A percentile compares a stretch with the other conserved stretches of the same genome.
Conservation (phyloP, 2,888 invertebrate species). For the Empis livida region DNA sequence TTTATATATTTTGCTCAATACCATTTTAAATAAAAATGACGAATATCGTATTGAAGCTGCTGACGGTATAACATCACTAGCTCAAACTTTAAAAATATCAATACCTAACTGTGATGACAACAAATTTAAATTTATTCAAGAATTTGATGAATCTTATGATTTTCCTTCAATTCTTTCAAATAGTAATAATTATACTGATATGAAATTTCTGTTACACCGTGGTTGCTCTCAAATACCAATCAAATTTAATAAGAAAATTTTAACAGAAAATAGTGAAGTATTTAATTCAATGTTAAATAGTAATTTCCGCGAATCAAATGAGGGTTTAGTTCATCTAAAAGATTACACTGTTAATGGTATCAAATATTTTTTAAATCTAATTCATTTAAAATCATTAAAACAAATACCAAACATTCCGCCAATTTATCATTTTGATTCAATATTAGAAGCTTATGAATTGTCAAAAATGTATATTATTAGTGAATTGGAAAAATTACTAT, state of each 20-base stretch:
- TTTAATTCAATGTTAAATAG: slow-evolving; percentile 35
- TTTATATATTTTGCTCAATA: slow-evolving; percentile 23
- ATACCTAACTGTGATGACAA: slow-evolving; percentile 18
- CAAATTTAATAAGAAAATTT: slow-evolving; percentile 27
- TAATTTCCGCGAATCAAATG: slow-evolving; percentile 31
- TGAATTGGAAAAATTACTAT: slow-evolving; percentile 25
- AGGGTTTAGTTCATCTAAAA: slow-evolving; percentile 31
- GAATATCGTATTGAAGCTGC: slow-evolving; percentile 28
- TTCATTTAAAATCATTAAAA: slow-evolving; percentile 21
- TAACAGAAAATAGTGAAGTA: slow-evolving; percentile 33
- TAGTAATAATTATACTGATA: slow-evolving; percentile 9
- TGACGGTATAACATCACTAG: slow-evolving; percentile 29
- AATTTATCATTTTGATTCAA: slow-evolving; percentile 22
- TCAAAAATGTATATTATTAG: slow-evolving; percentile 33
- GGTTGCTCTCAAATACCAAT: slow-evolving; percentile 15
- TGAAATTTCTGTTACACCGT: slow-evolving; percentile 12
- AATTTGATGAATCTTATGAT: slow-evolving; percentile 17
- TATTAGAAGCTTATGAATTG: slow-evolving; percentile 34
- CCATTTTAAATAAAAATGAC: slow-evolving; percentile 26
- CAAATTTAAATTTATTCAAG: slow-evolving; percentile 13
- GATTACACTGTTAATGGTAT: slow-evolving; percentile 28
- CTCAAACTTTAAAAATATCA: slow-evolving; percentile 25
- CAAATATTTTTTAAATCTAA: slow-evolving; percentile 31
- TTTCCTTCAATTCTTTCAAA: slow-evolving; percentile 4
- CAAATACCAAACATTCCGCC: slow-evolving; percentile 20